Percentiles rank a stretch among this genome's conserved stretches.
These are phyloP conservation scores for Arvicanthis niloticus DNA, from an alignment of 2,113 vertebrate species.

Conservation along the genomic window DNA sequence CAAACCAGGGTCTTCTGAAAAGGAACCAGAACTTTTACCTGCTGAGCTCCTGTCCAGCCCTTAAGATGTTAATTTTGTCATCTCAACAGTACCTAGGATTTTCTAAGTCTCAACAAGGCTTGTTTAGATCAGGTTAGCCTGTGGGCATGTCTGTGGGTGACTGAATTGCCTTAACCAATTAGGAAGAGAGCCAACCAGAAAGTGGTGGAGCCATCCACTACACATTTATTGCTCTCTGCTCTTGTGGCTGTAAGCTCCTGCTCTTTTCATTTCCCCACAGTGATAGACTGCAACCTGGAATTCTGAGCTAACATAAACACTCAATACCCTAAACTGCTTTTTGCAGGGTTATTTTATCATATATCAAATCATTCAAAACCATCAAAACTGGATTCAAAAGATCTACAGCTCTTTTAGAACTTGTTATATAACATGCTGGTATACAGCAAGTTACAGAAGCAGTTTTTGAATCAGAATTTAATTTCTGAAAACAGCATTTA, in stretches of 20 bases:
- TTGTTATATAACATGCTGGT: slow-evolving; percentile 10
- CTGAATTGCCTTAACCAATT: neutral
- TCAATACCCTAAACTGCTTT: neutral
- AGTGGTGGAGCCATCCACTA: neutral
- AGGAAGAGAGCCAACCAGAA: neutral
- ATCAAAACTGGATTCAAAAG: slow-evolving; percentile 3
- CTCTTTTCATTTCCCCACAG: neutral
- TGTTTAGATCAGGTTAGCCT: neutral
- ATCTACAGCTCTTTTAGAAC: slow-evolving; percentile 15
- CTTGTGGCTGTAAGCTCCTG: neutral
- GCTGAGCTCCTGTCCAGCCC: neutral
- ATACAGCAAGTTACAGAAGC: slow-evolving; percentile 4
- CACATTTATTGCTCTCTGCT: neutral
- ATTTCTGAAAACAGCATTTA: slow-evolving; percentile 40
- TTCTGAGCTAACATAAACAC: neutral
- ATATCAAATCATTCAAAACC: neutral
- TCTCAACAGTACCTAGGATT: neutral
- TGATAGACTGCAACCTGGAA: neutral
- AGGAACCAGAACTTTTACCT: neutral
- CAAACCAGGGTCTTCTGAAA: too few species aligned
- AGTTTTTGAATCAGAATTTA: slow-evolving; percentile 52
- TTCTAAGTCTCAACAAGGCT: neutral
- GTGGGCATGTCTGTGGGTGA: neutral
- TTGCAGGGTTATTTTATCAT: neutral
- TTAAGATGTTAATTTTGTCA: neutral